phyloP scores from a whole-genome alignment of 2,888 invertebrate genomes.

The Nomada ferruginata region DNA sequence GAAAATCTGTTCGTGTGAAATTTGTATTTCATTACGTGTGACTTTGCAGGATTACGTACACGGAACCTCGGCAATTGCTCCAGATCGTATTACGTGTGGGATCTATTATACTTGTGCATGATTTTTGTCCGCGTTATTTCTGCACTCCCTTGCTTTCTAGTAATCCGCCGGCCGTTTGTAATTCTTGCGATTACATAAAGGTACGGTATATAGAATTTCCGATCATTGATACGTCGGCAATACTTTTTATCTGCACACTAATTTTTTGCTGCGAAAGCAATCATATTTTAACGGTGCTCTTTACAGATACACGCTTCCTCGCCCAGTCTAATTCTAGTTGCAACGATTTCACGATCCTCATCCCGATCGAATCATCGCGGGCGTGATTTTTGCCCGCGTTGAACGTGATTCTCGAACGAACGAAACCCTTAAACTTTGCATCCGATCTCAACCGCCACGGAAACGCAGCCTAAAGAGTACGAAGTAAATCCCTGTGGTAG shows the following conservation, averaged over 20 bases:
- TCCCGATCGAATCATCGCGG: background rate
- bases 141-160: slow-evolving; percentile 58
- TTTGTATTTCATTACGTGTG: slow-evolving; percentile 29
- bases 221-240: slow-evolving; percentile 15
- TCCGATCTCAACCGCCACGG: slow-evolving; percentile 28
- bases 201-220: slow-evolving; percentile 32
- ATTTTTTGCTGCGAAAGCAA: background rate
- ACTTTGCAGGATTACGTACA: slow-evolving; percentile 58
- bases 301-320: background rate
- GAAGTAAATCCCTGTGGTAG: slow-evolving; percentile 49
- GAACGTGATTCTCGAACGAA: background rate
- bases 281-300: background rate
- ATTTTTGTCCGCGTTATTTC: slow-evolving; percentile 42
- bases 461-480: slow-evolving; percentile 56
- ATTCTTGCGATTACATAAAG: slow-evolving; percentile 58
- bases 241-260: background rate
- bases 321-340: background rate
- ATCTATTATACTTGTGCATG: slow-evolving; percentile 43
- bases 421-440: slow-evolving; percentile 45
- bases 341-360: background rate
- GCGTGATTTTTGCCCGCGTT: background rate
- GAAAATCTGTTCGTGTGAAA: slow-evolving; percentile 57
- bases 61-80: slow-evolving; percentile 57
- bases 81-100: slow-evolving; percentile 58
- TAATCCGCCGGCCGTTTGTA: slow-evolving; percentile 39